A percentile compares a stretch with the other conserved stretches of the same genome.
phyloP scores from a whole-genome alignment of 2,888 invertebrate genomes.

The Odontocerum albicorne region DNA sequence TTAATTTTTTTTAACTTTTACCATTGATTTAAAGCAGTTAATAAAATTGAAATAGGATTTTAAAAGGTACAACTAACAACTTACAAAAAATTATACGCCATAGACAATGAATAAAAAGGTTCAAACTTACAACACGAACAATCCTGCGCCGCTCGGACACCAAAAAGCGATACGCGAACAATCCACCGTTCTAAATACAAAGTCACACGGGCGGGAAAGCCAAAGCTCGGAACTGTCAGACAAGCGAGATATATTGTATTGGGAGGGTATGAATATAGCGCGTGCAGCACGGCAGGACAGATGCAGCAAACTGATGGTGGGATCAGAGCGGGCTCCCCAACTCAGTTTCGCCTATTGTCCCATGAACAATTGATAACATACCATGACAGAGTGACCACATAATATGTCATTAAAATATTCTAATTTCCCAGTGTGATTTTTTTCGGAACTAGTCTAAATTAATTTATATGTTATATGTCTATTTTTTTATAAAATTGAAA shows the following conservation, averaged over 20 bases:
- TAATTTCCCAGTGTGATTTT: no score
- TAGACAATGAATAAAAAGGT: background rate
- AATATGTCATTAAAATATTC: no score
- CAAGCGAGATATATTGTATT: no score
- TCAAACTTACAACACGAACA: constrained; percentile 2
- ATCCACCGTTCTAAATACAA: constrained; percentile 1
- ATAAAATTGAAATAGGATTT: background rate
- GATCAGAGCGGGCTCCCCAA: background rate
- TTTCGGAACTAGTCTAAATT: no score
- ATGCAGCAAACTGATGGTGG: constrained; percentile 3
- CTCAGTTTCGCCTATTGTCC: constrained; percentile 5
- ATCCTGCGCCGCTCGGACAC: constrained; percentile 5
- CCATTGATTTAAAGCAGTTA: no score
- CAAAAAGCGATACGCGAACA: constrained; percentile 1
- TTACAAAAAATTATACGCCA: background rate
- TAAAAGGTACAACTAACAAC: background rate
- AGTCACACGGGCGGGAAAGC: constrained; percentile 1
- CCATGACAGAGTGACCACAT: constrained; percentile 7
- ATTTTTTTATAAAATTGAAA: no score
- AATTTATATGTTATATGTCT: no score
- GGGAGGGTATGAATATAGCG: background rate
- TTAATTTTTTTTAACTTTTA: no score
- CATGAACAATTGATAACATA: constrained; percentile 7
- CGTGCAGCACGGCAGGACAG: background rate
- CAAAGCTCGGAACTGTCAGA: constrained; percentile 9